Evolutionary conservation across 2,113 vertebrate species (phyloP).

Genomic region (Mesocricetus auratus): DNA sequence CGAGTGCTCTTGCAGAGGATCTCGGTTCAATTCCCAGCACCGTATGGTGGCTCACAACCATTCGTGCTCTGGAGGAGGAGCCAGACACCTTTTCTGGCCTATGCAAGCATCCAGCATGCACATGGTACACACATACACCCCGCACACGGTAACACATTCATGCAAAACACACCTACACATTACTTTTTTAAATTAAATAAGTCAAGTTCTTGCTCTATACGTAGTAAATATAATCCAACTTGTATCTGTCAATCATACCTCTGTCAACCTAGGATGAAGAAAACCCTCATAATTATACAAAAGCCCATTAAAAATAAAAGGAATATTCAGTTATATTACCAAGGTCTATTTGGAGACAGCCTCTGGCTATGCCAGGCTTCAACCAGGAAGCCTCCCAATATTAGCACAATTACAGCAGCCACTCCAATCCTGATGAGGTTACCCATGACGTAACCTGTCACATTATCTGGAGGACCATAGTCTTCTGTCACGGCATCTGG

Average conservation of each 20-base stretch:
- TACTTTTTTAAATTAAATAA: neutral
- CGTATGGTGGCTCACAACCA: neutral
- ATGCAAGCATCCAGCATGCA: neutral
- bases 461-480: neutral
- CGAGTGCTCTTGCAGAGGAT: neutral
- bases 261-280: neutral
- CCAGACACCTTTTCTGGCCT: neutral
- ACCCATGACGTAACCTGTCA: fast-evolving
- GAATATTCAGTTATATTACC: neutral
- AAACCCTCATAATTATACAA: too few relatives aligned
- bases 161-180: neutral
- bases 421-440: neutral
- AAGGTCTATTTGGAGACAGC: fast-evolving
- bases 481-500: neutral
- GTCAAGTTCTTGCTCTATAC: neutral
- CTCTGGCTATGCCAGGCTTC: neutral
- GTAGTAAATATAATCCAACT: neutral
- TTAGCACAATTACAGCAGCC: neutral
- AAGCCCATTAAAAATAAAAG: neutral
- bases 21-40: neutral
- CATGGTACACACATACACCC: neutral
- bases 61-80: neutral
- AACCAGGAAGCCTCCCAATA: neutral
- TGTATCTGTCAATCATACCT: neutral
- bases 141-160: neutral